Evolutionary conservation across 2,113 vertebrate species (phyloP).

Genomic region (Limnothrissa miodon): DNA sequence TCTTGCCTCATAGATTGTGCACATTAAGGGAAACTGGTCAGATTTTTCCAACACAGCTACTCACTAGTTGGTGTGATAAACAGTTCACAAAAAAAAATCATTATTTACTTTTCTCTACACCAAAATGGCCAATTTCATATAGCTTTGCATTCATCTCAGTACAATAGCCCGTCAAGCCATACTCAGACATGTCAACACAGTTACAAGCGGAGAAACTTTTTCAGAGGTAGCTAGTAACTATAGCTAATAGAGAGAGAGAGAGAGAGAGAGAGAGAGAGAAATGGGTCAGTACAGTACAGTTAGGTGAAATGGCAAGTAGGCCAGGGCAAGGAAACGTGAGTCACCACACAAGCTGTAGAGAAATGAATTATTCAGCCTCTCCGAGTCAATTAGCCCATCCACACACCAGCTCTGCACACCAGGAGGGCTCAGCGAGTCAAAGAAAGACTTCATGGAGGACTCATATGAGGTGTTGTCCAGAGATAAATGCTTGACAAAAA

Average conservation of each 20-base stretch:
- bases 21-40: too few relatives aligned
- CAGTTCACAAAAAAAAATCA: too few relatives aligned
- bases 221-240: too few relatives aligned
- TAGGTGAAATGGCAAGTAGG: slow-evolving; percentile 42
- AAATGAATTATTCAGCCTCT: slow-evolving; percentile 64
- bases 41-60: too few relatives aligned
- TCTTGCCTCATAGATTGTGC: too few relatives aligned
- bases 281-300: slow-evolving; percentile 31
- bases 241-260: background rate
- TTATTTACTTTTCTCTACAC: too few relatives aligned
- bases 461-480: background rate
- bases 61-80: too few relatives aligned
- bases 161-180: too few relatives aligned
- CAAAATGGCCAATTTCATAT: too few relatives aligned
- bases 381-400: slow-evolving; percentile 47
- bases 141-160: too few relatives aligned
- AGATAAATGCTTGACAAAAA: background rate
- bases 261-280: slow-evolving; percentile 20
- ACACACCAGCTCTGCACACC: background rate
- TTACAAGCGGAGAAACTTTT: too few relatives aligned
- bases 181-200: too few relatives aligned
- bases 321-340: slow-evolving; percentile 44
- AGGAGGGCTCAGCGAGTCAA: background rate
- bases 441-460: slow-evolving; percentile 11
- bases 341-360: slow-evolving; percentile 41